Evolutionary conservation across 2,113 vertebrate species (phyloP), one percentile per base, ranked within the genome.

Genomic region (Campylorhamphus procurvoides): DNA sequence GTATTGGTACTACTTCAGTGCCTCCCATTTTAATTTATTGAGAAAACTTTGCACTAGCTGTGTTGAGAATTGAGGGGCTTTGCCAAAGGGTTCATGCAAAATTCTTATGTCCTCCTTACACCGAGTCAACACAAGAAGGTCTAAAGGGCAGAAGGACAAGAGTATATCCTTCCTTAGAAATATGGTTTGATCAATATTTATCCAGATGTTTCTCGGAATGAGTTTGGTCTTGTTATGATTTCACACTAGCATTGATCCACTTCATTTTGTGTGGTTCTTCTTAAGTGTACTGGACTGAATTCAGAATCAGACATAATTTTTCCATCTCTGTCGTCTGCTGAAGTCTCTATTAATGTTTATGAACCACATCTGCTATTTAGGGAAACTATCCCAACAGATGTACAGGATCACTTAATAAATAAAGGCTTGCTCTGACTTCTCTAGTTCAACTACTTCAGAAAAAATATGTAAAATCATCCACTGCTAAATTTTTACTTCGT

Each of bases 381-480:
- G 75, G 84, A 89, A 60, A 15, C 16, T 89, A 31, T 68, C 29
- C 3, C 2, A 94, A 59, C 86, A 94, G 89, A 84, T 75, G 86
- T 42, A 87, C 25, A 29, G 12, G 31, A 82, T 60, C 39, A 87
- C 10, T 64, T 68, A 37, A 73, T 79, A 72, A 16, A 27, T 24
- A 76, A 94, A 84, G 37, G 0, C 15, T 80, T 95, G 18, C 20
- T 82, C 46, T 60, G 9, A 75, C 42, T 81, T 76, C n/a, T 72
- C 27, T 68, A 79, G 29, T 64, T 81, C 17, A 75, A 31, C 12
- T 19, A 42, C 8, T 72, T 13, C 56, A 20, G 39, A 56, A 74
- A 84, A 35, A 56, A 31, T 4, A 33, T 2, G 5, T 2, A 1
- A 37, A 63, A 18, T 1, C 0, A 0, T 1, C 2, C 3, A 13